phyloP scores from a whole-genome alignment of 2,113 vertebrate genomes.

The Coptodon bakossiorum region DNA sequence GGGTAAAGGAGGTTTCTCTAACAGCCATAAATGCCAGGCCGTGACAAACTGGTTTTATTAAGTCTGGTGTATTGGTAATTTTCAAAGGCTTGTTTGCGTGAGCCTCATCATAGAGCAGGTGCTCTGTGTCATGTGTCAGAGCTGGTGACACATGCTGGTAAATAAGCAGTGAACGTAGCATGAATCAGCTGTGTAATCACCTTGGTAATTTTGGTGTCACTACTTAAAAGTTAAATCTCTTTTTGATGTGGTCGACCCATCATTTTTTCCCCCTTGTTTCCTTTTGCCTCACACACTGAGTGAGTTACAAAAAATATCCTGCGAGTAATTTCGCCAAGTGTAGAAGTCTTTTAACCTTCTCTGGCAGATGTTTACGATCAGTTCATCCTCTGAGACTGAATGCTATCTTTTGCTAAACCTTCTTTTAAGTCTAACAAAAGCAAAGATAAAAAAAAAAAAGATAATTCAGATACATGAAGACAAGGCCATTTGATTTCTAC shows the following conservation, averaged over 20 bases:
- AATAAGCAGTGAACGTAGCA: neutral
- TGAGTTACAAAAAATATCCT: conserved; percentile 37
- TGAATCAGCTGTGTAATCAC: conserved; percentile 40
- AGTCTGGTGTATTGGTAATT: neutral
- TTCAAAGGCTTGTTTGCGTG: neutral
- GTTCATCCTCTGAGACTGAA: neutral
- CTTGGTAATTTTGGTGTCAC: conserved; percentile 17
- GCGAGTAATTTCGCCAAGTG: neutral
- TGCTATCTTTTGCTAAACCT: neutral
- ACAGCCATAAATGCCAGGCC: neutral
- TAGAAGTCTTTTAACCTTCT: neutral
- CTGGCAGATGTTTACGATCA: neutral
- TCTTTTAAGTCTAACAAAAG: neutral
- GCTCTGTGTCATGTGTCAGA: neutral
- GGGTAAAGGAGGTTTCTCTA: neutral
- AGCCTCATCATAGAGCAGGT: conserved; percentile 16
- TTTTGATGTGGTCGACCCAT: conserved; percentile 23
- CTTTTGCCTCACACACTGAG: conserved; percentile 18
- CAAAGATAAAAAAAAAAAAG: neutral
- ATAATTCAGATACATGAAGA: neutral
- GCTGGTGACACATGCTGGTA: conserved; percentile 22
- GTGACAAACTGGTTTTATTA: neutral
- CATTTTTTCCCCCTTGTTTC: neutral
- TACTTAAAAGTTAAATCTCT: conserved; percentile 26
- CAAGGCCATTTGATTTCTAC: neutral